Evolutionary conservation across 2,113 vertebrate genomes (phyloP).

Genomic region (Hippoglossus stenolepis): DNA sequence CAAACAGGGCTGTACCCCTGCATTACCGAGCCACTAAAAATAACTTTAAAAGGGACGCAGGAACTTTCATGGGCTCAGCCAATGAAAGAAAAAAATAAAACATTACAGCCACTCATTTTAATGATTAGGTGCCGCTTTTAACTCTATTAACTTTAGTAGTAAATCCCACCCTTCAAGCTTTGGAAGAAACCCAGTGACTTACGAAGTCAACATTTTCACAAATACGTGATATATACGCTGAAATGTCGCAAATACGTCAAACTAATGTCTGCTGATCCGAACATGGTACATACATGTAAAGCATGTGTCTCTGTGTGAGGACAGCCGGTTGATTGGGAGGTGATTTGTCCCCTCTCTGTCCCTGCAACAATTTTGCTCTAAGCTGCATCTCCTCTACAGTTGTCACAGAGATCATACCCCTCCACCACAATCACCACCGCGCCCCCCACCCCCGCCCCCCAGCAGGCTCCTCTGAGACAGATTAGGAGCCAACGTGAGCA

Average conservation of each 20-base stretch:
- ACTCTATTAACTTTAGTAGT: constrained; percentile 22
- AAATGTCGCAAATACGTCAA: too few relatives aligned
- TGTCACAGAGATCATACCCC: constrained; percentile 63
- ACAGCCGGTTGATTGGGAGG: constrained; percentile 25
- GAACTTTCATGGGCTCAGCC: constrained; percentile 17
- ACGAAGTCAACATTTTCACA: background rate
- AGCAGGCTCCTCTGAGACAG: constrained; percentile 65
- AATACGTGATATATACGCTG: too few relatives aligned
- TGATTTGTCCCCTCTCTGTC: constrained; percentile 37
- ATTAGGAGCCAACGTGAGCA: constrained; percentile 77
- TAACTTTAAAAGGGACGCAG: background rate
- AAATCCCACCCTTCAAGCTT: constrained; percentile 11
- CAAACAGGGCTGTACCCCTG: background rate
- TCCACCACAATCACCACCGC: background rate
- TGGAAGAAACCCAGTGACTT: background rate
- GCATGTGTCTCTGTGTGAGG: background rate
- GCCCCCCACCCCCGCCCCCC: constrained; percentile 23
- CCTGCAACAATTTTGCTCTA: constrained; percentile 56
- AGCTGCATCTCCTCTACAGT: constrained; percentile 65
- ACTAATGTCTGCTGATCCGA: too few relatives aligned
- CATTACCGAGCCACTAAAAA: constrained; percentile 1
- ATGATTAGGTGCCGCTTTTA: constrained; percentile 29
- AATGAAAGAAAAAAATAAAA: constrained; percentile 24
- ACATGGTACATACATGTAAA: too few relatives aligned
- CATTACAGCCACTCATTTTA: constrained; percentile 20